Base-by-base conservation (phyloP, 2,797 vertebrate species). In the Poecilia wingei region DNA sequence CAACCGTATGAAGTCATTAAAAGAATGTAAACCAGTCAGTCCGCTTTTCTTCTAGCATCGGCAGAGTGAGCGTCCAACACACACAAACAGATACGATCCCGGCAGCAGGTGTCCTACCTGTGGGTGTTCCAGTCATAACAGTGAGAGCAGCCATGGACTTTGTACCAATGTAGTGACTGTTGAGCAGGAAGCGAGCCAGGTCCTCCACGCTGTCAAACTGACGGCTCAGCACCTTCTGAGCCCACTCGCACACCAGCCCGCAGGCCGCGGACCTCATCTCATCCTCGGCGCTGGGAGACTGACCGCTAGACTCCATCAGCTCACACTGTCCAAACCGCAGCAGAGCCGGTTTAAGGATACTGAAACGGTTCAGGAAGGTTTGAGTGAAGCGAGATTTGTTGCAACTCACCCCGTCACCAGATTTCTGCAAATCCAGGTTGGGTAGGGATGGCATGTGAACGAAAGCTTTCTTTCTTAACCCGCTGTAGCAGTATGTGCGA, bases 371-470 rank as follows among this genome's bases (percentile, higher is more conserved):
- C 22, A 59, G 69, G 13, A 28, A 77, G 25, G n/a, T 71, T 22
- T 12, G 72, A 61, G 53, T 74, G 3, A 25, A 46, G 5, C 25
- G 13, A 33, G 64, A 39, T 6, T 8, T 20, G 28, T 2, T 33
- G 55, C n/a, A 39, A 90, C 95, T 90, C 95, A 99, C 98, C 96
- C 97, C 98, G 90, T 99, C 98, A 84, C 97, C 97, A 88, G 97
- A 97, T 92, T 99, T 99, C 92, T 99, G 98, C 85, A 99, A 96
- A 93, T 99, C 98, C 94, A 99, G 95, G 92, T 98, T 98, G 87
- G 98, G 98, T 89, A 99, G 95, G 83, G 98, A 98, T 59, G 98
- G 98, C 98, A 99, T 99, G 93, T 99, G 98, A 91, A 99, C 98
- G 86, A 99, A 98, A 82, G 98, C 98, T 95, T 99, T 99, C 95